Percentiles rank a stretch among this genome's conserved stretches.
Conservation (phyloP, 2,113 vertebrate genomes). For the Tyrannus savana region DNA sequence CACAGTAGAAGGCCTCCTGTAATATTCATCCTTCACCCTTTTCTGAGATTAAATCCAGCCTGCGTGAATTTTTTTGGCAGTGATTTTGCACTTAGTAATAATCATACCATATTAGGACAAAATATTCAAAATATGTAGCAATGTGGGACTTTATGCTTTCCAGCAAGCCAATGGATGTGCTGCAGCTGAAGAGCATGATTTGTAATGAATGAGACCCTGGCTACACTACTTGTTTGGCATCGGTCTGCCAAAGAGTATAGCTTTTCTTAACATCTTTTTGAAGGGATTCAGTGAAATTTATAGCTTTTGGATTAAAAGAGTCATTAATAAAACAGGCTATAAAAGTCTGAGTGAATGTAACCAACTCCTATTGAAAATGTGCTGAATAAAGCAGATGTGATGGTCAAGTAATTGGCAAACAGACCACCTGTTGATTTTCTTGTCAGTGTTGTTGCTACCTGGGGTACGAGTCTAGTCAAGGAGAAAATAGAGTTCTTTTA, state of each 20-base stretch:
- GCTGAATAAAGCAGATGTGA: conserved; percentile 33
- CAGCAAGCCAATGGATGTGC: not conserved
- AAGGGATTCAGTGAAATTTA: conserved; percentile 30
- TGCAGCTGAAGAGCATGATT: not conserved
- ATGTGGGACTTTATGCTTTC: not conserved
- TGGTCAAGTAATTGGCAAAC: conserved; percentile 11
- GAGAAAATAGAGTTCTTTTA: conserved; percentile 53
- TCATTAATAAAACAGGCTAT: conserved; percentile 41
- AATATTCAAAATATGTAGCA: conserved; percentile 20
- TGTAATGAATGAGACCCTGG: not conserved
- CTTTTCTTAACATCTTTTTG: conserved; percentile 39
- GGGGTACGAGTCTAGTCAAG: conserved; percentile 17
- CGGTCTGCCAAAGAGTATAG: not conserved
- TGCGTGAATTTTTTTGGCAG: not conserved
- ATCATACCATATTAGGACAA: conserved; percentile 43
- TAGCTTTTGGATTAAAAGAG: conserved; percentile 35
- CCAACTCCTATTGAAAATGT: not conserved
- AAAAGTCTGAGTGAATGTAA: not conserved
- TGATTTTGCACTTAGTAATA: not conserved
- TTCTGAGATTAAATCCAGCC: conserved; percentile 11
- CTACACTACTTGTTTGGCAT: not conserved
- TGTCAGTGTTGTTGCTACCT: conserved; percentile 5
- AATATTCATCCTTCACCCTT: not conserved
- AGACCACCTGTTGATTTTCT: conserved; percentile 36
- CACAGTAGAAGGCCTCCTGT: not conserved